A percentile compares a stretch with the other conserved stretches of the same genome.
Conservation (phyloP, 2,113 vertebrate species). For the Perca fluviatilis region DNA sequence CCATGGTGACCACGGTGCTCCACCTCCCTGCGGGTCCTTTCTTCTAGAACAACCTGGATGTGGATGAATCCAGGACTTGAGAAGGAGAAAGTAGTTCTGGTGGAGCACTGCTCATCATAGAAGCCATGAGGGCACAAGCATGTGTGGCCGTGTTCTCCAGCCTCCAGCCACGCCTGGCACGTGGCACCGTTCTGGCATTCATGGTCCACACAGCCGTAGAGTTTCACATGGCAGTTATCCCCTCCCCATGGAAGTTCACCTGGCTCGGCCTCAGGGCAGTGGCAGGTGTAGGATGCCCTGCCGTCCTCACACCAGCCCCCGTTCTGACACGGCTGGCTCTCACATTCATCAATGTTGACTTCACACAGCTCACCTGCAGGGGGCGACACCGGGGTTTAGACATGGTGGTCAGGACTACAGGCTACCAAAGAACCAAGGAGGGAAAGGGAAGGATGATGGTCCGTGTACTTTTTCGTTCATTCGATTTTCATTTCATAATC, state of each 20-base stretch:
- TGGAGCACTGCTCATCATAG: slow-evolving; percentile 87
- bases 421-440: neutral
- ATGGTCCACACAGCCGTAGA: slow-evolving; percentile 89
- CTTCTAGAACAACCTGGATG: slow-evolving; percentile 72
- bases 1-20: slow-evolving; percentile 37
- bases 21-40: slow-evolving; percentile 62
- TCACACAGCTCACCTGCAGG: slow-evolving; percentile 88
- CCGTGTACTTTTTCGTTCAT: too few relatives aligned
- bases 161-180: slow-evolving; percentile 87
- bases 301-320: slow-evolving; percentile 90
- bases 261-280: slow-evolving; percentile 82
- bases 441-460: too few relatives aligned
- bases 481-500: too few relatives aligned
- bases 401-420: neutral
- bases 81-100: slow-evolving; percentile 93
- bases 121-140: slow-evolving; percentile 92
- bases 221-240: slow-evolving; percentile 86
- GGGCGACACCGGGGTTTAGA: neutral
- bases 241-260: slow-evolving; percentile 88
- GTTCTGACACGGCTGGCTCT: slow-evolving; percentile 90
- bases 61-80: slow-evolving; percentile 82
- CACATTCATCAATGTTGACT: slow-evolving; percentile 91
- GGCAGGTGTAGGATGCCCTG: slow-evolving; percentile 88
- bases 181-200: slow-evolving; percentile 88
- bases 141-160: slow-evolving; percentile 83